Evolutionary conservation across 2,888 invertebrate genomes (phyloP), one percentile per base, ranked within the genome.

Genomic region (Drosophila eohydei): DNA sequence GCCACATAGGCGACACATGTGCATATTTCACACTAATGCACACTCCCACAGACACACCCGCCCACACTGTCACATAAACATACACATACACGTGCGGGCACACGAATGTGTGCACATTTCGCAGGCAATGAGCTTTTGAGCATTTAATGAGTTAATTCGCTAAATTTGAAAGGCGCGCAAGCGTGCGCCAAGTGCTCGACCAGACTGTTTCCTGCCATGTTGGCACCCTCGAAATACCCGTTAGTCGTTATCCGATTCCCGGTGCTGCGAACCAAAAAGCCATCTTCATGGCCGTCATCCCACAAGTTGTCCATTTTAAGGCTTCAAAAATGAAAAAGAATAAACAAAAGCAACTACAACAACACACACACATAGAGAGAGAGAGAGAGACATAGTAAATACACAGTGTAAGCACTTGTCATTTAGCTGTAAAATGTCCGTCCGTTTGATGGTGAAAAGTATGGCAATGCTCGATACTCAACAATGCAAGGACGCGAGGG

Each of bases 121-220:
- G 74, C 82, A 83, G 83, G 84, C 87, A 87, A 87, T 90, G 80
- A 84, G 89, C 82, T 77, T 89, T 84, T 83, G 68, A 79, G 75
- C 73, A 75, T 89, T 86, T 84, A 90, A 86, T 90, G 86, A 89
- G 89, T 89, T 90, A 86, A 90, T 89, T 81, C 77, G 86, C 70
- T 71, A 79, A 75, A 90, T 87, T 87, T 88, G 59, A 75, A 90
- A 87, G 77, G 63, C 89, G 81, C 82, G 74, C 80, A 89, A 89
- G 90, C 88, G 90, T 86, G 84, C 52, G 67, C 61, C 77, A 85
- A 88, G 78, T 88, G 71, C 71, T 82, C 57, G 64, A 34, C 71
- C 66, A 81, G 66, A 86, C 68, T 50, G 60, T 38, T 71, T 78
- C 75, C 70, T 75, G 55, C 28, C 50, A 16, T 58, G 43, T 50